Evolutionary conservation across 2,113 vertebrate species (phyloP), one percentile per base, ranked within the genome.

Genomic region (Gobio gobio): DNA sequence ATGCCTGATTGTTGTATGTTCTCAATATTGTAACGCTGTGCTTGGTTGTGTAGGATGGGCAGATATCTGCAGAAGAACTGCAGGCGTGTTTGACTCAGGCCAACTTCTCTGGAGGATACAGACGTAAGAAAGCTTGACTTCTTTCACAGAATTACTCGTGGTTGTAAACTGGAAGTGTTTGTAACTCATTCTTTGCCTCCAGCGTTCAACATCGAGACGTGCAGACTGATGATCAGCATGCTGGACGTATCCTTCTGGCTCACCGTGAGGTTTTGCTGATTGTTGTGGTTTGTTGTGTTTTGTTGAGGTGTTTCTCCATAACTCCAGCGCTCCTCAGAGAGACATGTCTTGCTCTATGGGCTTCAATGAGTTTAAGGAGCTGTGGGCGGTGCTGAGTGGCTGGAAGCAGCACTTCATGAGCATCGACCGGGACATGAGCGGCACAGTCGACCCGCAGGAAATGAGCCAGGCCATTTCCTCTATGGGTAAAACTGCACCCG

Each of bases 181-280:
- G 2, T 79, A 10, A 72, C 56, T 20, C 10, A 18, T 78, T 66
- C 68, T 85, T 4, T 66, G 36, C 85, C n/a, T 81, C 68, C 94
- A 99, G 98, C 98, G 87, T 99, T 99, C 93, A 97, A 96, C 91
- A 74, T 99, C 91, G 98, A 99, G 86, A 97, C 97, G 10, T 99
- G 98, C 91, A 95, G 95, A 66, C 95, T 99, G 87, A 99, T 99
- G 98, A 96, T 99, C 90, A 94, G 92, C 83, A 99, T 99, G 98
- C 88, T 99, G 92, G 97, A 99, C 80, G 98, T 99, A 99, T 99
- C 98, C 96, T 99, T 96, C 91, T 70, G 18, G 20, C 13, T 49
- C 56, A 59, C 58, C 5, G 14, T 63, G 24, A 12, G 4, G 5
- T 29, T 22, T 73, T 0, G 45, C 61, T 76, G 24, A 64, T 40